Conservation (phyloP, 2,888 invertebrate species). For the Dascillus cervinus region DNA sequence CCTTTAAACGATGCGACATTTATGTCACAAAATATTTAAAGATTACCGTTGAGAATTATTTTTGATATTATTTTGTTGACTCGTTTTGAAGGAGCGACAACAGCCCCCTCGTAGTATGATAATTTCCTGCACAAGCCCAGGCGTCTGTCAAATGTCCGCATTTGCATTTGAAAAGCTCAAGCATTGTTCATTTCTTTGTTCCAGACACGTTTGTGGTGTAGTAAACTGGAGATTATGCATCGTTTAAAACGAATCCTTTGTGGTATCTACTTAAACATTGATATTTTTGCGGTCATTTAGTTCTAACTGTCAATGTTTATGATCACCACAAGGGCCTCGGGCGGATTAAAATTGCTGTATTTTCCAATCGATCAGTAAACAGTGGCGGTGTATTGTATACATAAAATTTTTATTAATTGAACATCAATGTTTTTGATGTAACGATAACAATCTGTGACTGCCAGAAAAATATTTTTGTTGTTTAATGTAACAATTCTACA, state of each 20-base stretch:
- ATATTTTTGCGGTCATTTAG: too few relatives aligned
- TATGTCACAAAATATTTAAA: not conserved
- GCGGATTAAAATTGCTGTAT: too few relatives aligned
- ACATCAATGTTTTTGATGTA: too few relatives aligned
- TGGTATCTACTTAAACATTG: slow-evolving; percentile 10
- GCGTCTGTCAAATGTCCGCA: slow-evolving; percentile 22
- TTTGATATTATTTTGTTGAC: slow-evolving; percentile 11
- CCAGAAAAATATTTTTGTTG: too few relatives aligned
- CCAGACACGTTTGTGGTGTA: slow-evolving; percentile 19
- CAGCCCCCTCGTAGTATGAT: slow-evolving; percentile 15
- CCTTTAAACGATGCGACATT: too few relatives aligned
- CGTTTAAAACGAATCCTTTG: slow-evolving; percentile 11
- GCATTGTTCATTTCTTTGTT: slow-evolving; percentile 21
- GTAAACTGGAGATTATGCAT: slow-evolving; percentile 20
- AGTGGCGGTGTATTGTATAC: too few relatives aligned
- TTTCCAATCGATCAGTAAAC: too few relatives aligned
- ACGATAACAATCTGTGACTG: too few relatives aligned
- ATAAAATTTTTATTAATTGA: too few relatives aligned
- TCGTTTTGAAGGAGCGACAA: slow-evolving; percentile 11
- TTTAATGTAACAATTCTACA: too few relatives aligned
- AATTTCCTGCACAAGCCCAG: slow-evolving; percentile 17
- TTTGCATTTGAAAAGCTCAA: slow-evolving; percentile 21
- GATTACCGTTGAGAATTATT: slow-evolving; percentile 2
- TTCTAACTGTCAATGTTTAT: too few relatives aligned
- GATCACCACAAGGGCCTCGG: too few relatives aligned